phyloP scores from a whole-genome alignment of 2,888 invertebrate genomes.

The Drosophila subsilvestris region DNA sequence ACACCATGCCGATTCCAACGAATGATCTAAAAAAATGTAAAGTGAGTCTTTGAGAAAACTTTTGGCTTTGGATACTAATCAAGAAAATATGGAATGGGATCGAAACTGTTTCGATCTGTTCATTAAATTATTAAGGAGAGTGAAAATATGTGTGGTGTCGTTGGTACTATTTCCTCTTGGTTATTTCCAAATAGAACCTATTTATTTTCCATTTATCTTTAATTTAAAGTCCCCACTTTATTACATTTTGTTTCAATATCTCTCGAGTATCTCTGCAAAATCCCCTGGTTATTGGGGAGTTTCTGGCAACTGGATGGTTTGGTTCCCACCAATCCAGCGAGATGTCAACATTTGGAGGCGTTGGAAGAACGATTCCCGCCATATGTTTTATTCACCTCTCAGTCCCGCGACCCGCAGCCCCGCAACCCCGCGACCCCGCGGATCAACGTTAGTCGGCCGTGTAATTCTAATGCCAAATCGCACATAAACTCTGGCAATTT shows the following conservation, averaged over 20 bases:
- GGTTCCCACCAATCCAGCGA: not conserved
- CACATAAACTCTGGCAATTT: constrained; percentile 57
- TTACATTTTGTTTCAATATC: not conserved
- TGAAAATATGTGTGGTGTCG: too few relatives aligned
- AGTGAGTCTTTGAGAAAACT: too few relatives aligned
- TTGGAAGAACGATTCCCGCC: constrained; percentile 15
- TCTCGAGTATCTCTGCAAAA: too few relatives aligned
- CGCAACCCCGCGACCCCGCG: constrained; percentile 18
- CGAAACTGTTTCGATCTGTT: not conserved
- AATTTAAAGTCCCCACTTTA: too few relatives aligned
- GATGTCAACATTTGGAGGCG: constrained; percentile 11
- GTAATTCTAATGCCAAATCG: constrained; percentile 52
- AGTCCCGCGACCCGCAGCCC: constrained; percentile 5
- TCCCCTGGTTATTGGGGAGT: too few relatives aligned
- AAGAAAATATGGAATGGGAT: too few relatives aligned
- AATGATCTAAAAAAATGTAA: too few relatives aligned
- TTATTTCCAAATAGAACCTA: not conserved
- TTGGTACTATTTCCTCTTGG: too few relatives aligned
- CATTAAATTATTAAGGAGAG: too few relatives aligned
- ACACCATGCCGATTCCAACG: too few relatives aligned
- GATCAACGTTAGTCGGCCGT: constrained; percentile 47
- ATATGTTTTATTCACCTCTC: constrained; percentile 38
- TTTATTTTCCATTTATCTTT: not conserved
- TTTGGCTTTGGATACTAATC: too few relatives aligned
- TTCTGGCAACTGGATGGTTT: not conserved